These are phyloP conservation scores for Petrolisthes manimaculis DNA, from an alignment of 2,888 invertebrate genomes.

Conservation along the genomic window DNA sequence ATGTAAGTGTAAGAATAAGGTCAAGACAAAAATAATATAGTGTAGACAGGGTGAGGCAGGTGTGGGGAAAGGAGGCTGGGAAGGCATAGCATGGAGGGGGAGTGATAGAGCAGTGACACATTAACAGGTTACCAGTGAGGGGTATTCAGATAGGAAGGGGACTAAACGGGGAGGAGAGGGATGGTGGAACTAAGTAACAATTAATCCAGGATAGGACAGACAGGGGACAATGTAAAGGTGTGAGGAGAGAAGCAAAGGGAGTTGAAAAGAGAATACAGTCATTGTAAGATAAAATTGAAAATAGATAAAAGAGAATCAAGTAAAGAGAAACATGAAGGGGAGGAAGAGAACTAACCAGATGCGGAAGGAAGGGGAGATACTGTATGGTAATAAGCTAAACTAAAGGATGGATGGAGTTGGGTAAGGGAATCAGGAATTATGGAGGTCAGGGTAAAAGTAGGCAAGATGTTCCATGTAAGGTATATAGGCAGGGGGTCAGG, in stretches of 20 bases:
- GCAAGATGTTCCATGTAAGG: neutral
- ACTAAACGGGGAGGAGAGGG: neutral
- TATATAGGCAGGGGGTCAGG: neutral
- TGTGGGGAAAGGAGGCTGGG: too few species aligned
- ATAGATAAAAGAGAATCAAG: neutral
- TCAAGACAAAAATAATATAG: too few species aligned
- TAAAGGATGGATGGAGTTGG: neutral
- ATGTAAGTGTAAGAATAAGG: neutral
- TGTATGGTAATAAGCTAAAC: neutral
- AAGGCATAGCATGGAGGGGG: too few species aligned
- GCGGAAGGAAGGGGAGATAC: neutral
- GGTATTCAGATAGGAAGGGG: neutral
- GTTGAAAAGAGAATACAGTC: neutral
- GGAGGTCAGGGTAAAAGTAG: neutral
- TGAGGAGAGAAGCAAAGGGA: neutral
- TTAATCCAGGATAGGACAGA: neutral
- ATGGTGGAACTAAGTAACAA: neutral
- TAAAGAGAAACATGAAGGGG: neutral
- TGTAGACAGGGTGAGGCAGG: too few species aligned
- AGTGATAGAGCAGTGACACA: too few species aligned
- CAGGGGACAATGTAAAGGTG: neutral
- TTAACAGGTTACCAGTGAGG: neutral
- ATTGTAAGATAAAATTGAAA: neutral
- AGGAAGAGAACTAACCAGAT: neutral
- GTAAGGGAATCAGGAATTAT: neutral